Evolutionary conservation across 2,888 invertebrate genomes (phyloP), one percentile per base, ranked within the genome.

Genomic region (Heteromurus nitidus): DNA sequence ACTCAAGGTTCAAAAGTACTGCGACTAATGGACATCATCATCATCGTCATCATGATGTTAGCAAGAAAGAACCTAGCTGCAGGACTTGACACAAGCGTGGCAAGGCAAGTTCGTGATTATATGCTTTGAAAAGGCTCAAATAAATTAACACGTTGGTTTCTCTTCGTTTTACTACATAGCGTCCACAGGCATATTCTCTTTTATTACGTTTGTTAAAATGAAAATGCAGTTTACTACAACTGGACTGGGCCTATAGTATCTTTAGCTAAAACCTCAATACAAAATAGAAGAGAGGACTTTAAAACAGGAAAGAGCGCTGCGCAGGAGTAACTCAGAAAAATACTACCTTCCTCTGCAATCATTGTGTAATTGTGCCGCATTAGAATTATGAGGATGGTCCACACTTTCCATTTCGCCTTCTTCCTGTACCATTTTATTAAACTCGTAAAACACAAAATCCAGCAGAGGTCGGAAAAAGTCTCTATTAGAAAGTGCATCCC

Each of bases 141-240:
- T 74, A 74, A 74, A 74, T 74, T 65, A 74, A 36, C 74, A 74
- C 74, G 36, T 65, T 65, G 62, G n/a, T n/a, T n/a, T n/a, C n/a
- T n/a, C n/a, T n/a, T n/a, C n/a, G n/a, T n/a, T n/a, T n/a, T n/a
- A n/a, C n/a, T n/a, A n/a, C n/a, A n/a, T n/a, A n/a, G n/a, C n/a
- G n/a, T 50, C 73, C 62, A 16, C 50, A 58, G 31, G 22, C 36
- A n/a, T n/a, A 64, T 55, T 65, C 55, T 26, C 50, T 50, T 64
- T 53, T 74, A 64, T 73, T 58, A 60, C 60, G 28, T 28, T 55
- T 50, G 74, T 36, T 74, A 16, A 74, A 65, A 74, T 74, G 53
- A 62, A 73, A 62, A 65, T 36, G 74, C 73, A 62, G 2, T 11
- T 24, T 26, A 55, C 26, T 11, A 2, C 7, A 47, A n/a, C 42